Evolutionary conservation across 2,888 invertebrate species (phyloP).

Genomic region (Yponomeuta plumbellus): DNA sequence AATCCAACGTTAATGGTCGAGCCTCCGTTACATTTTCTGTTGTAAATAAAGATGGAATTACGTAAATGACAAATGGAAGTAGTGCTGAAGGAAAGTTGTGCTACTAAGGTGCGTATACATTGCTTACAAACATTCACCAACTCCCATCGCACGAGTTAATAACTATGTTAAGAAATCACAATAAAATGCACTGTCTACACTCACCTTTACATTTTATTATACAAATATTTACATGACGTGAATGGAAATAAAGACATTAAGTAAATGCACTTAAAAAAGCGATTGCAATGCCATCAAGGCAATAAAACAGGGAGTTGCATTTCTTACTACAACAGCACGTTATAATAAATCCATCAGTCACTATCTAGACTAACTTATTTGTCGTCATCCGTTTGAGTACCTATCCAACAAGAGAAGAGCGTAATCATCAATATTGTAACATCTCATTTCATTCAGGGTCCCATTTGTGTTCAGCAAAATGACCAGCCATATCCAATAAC

Average conservation of each 20-base stretch:
- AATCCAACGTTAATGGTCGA: neutral
- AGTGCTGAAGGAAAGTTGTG: neutral
- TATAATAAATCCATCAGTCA: constrained; percentile 3
- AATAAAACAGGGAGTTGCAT: neutral
- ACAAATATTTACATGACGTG: neutral
- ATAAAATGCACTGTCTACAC: neutral
- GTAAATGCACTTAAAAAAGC: neutral
- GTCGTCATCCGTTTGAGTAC: neutral
- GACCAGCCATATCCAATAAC: constrained; percentile 3
- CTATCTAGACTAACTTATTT: neutral
- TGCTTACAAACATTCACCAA: no score
- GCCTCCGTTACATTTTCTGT: neutral
- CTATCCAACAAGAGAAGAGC: constrained; percentile 11
- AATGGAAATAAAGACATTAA: constrained; percentile 1
- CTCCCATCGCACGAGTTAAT: no score
- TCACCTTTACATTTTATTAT: neutral
- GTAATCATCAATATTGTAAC: constrained; percentile 9
- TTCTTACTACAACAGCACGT: neutral
- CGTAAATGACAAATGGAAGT: neutral
- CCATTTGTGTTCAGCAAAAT: neutral
- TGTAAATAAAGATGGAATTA: neutral
- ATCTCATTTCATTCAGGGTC: constrained; percentile 13
- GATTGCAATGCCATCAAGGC: neutral
- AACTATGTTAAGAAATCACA: neutral
- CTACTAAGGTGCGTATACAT: neutral